These are phyloP conservation scores for Harpagoxenus sublaevis DNA, from an alignment of 2,888 invertebrate species.

Conservation along the genomic window DNA sequence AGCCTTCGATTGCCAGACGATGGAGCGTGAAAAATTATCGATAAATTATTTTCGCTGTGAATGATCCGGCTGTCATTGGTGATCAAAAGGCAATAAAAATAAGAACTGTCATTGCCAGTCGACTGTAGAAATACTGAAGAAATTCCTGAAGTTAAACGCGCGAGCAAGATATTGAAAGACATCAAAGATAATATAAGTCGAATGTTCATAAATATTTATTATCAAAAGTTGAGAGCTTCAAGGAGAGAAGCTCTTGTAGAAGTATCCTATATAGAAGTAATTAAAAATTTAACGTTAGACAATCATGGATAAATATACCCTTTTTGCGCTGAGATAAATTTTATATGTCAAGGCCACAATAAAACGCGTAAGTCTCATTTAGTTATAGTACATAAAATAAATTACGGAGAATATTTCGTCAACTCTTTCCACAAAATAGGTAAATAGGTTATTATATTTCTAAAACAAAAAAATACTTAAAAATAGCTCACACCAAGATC, in stretches of 20 bases:
- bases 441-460: neutral
- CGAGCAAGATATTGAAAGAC: neutral
- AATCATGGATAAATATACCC: neutral
- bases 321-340: neutral
- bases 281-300: neutral
- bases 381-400: neutral
- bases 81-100: neutral
- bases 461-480: neutral
- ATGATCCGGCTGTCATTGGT: neutral
- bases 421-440: neutral
- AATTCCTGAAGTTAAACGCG: neutral
- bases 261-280: neutral
- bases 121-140: constrained; percentile 1
- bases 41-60: constrained; percentile 64
- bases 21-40: constrained; percentile 79
- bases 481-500: neutral
- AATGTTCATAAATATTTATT: neutral
- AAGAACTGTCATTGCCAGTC: neutral
- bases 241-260: neutral
- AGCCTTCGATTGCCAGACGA: constrained; percentile 81
- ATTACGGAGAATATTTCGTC: neutral
- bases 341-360: neutral
- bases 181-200: neutral
- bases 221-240: neutral
- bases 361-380: neutral